phyloP scores from a whole-genome alignment of 1,140 invertebrate species.

The Harlomillsia oculata region DNA sequence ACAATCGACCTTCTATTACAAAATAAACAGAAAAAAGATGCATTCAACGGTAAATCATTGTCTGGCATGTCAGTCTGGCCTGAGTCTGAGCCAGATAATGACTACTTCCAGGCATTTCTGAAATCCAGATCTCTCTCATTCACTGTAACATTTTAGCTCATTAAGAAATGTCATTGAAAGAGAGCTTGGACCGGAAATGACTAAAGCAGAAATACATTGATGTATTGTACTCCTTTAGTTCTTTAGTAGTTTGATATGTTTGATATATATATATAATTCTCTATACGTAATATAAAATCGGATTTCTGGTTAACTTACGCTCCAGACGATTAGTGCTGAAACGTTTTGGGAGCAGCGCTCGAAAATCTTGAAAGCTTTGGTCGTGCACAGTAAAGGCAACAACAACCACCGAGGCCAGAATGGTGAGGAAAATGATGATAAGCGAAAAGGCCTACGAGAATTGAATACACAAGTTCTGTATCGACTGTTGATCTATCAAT shows the following conservation, averaged over 20 bases:
- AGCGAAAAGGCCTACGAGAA: conserved; percentile 18
- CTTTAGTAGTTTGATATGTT: no score
- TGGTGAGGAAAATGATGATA: conserved; percentile 18
- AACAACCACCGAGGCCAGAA: conserved; percentile 18
- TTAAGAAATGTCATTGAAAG: no score
- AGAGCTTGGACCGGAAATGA: no score
- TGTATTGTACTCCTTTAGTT: no score
- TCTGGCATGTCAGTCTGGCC: no score
- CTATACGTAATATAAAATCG: background rate
- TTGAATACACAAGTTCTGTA: background rate
- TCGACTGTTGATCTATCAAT: background rate
- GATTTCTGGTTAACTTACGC: background rate
- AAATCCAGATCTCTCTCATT: no score
- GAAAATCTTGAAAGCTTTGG: conserved; percentile 22
- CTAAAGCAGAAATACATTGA: no score
- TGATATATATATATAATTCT: background rate
- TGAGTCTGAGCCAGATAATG: no score
- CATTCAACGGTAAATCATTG: no score
- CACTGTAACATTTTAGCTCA: no score
- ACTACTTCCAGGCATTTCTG: no score
- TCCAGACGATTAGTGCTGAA: conserved; percentile 6
- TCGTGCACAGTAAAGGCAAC: conserved; percentile 9
- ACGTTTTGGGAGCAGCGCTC: conserved; percentile 7
- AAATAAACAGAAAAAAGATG: conserved; percentile 1
- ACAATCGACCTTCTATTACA: conserved; percentile 9